These are phyloP conservation scores for Podarcis muralis DNA, from an alignment of 2,113 vertebrate species.

Conservation along the genomic window DNA sequence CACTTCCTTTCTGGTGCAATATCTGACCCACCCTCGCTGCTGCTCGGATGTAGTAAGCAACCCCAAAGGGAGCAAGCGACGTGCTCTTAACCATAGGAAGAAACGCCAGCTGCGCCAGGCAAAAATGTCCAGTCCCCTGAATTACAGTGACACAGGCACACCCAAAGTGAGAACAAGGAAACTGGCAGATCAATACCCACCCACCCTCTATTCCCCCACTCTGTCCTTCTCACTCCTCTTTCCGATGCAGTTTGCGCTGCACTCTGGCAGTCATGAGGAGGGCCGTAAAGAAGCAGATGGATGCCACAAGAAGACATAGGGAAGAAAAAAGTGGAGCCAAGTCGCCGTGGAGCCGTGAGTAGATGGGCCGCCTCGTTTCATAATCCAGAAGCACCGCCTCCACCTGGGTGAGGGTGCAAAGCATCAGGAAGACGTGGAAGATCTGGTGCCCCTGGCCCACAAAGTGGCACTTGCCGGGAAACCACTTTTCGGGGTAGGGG, in stretches of 20 bases:
- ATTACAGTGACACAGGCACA: not conserved
- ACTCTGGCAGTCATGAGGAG: constrained; percentile 84
- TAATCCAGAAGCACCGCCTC: constrained; percentile 92
- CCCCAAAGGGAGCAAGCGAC: not conserved
- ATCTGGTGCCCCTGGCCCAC: constrained; percentile 95
- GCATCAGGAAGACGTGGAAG: constrained; percentile 90
- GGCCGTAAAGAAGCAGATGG: constrained; percentile 86
- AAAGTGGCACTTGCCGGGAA: constrained; percentile 89
- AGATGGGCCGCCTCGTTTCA: constrained; percentile 80
- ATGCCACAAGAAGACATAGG: constrained; percentile 85
- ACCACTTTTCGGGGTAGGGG: constrained; percentile 91
- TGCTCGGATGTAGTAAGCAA: not conserved
- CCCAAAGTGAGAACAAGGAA: not conserved
- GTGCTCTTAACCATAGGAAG: no score
- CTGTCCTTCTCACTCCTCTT: constrained; percentile 75
- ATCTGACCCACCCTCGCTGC: not conserved
- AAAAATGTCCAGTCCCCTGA: not conserved
- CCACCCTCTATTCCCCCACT: constrained; percentile 58
- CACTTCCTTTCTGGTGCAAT: not conserved
- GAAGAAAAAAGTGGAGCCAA: constrained; percentile 83
- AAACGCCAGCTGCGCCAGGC: not conserved
- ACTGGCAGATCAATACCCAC: not conserved
- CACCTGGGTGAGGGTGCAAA: constrained; percentile 92
- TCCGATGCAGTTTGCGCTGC: constrained; percentile 75
- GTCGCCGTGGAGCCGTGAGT: constrained; percentile 82